Base-by-base conservation (phyloP, 2,113 vertebrate genomes). In the Apodemus speciosus region DNA sequence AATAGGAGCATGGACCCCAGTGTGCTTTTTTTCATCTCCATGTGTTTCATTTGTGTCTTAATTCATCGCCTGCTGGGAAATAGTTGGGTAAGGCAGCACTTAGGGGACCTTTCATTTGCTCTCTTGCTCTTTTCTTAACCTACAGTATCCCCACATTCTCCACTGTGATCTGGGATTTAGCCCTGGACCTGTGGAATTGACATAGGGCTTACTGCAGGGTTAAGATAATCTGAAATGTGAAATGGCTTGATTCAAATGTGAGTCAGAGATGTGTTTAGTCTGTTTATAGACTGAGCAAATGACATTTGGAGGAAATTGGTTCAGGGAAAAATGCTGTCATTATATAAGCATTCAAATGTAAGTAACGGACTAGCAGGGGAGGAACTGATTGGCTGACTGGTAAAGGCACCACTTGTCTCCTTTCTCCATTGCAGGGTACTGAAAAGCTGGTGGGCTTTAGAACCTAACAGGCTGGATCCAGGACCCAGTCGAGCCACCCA, bases 191-290 rank as follows among this genome's bases (percentile, higher is more conserved):
- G 72, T 79, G 62, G 62, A 85, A 88, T 83, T 93, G 92, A 92
- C 68, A 88, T 46, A 84, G 93, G 92, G 77, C 75, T 92, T 68
- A 92, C 90, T 90, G 68, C 56, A 94, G 88, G 75, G 85, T 84
- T 85, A 95, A 93, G 77, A 92, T 93, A 96, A 94, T 87, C 79
- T n/a, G 62, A 93, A 95, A 94, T 92, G 73, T 95, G 92, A 95
- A 94, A 96, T 94, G 68, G 95, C 68, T 97, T 89, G 83, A 92
- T 95, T 95, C 94, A 87, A 66, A 90, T 96, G 56, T 94, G 88
- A 96, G 88, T 95, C 94, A 85, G 85, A 83, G 83, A 96, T 95
- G 83, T 83, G 58, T 94, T 95, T 43, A 4, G 49, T 93, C 85
- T 93, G 95, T 95, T 97, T 96, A 76, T 62, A 93, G 92, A 72